Evolutionary conservation across 1,140 invertebrate genomes (phyloP).

Genomic region (Mercenaria mercenaria): DNA sequence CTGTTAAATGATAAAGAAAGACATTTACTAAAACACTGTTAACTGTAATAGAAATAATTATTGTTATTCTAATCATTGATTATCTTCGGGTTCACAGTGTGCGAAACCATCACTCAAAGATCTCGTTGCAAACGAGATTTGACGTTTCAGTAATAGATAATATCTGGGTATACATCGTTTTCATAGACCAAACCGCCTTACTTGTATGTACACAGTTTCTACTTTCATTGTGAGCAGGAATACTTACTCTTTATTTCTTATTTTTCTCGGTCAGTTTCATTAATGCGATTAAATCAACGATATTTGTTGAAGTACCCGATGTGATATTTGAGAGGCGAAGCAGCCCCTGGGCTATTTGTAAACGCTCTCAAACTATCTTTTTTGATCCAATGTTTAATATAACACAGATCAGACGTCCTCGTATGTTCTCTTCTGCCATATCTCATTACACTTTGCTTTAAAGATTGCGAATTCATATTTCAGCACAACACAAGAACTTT

Average conservation of each 20-base stretch:
- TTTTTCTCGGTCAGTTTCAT: background rate
- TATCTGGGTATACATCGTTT: conserved; percentile 33
- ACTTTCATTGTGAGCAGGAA: background rate
- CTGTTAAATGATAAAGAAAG: too few relatives aligned
- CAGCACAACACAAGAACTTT: too few relatives aligned
- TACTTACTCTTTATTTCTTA: background rate
- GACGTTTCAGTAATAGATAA: conserved; percentile 35
- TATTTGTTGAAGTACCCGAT: background rate
- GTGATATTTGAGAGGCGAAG: background rate
- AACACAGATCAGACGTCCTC: background rate
- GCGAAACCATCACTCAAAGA: conserved; percentile 27
- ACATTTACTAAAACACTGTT: too few relatives aligned
- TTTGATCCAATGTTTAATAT: background rate
- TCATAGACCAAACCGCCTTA: background rate
- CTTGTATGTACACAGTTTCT: background rate
- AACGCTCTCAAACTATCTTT: background rate
- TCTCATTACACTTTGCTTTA: too few relatives aligned
- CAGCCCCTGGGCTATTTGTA: background rate
- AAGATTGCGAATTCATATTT: too few relatives aligned
- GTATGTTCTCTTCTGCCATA: too few relatives aligned
- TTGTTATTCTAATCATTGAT: too few relatives aligned
- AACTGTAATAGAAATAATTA: too few relatives aligned
- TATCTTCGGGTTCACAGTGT: conserved; percentile 18
- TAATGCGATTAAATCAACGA: conserved; percentile 3
- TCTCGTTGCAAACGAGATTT: conserved; percentile 25